Evolutionary conservation across 2,888 invertebrate genomes (phyloP).

Genomic region (Athalia rosae): DNA sequence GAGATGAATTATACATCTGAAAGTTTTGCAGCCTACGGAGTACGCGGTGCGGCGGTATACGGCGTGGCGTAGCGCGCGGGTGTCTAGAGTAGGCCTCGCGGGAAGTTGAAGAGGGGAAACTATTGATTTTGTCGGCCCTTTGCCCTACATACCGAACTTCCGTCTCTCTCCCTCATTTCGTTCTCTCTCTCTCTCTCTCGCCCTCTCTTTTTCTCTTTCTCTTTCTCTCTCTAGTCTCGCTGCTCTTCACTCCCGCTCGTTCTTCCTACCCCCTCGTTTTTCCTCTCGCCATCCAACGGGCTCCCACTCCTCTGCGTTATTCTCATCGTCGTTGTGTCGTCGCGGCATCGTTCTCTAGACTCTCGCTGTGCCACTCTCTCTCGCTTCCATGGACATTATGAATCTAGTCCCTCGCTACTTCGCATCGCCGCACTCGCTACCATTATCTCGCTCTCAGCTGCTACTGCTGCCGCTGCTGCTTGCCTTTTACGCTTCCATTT

Average conservation of each 20-base stretch:
- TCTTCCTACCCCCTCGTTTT: background rate
- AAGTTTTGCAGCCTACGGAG: background rate
- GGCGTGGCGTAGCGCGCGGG: constrained; percentile 8
- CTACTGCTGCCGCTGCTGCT: too few relatives aligned
- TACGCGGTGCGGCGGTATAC: background rate
- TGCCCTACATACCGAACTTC: constrained; percentile 60
- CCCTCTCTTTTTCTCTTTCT: constrained; percentile 23
- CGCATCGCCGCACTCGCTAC: background rate
- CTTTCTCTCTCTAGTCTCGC: background rate
- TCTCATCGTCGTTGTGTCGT: too few relatives aligned
- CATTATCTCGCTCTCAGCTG: constrained; percentile 1
- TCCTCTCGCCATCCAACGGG: background rate
- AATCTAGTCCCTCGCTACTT: constrained; percentile 17
- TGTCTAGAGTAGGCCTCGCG: background rate
- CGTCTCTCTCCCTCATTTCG: constrained; percentile 50
- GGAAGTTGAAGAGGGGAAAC: constrained; percentile 48
- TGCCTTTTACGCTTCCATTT: constrained; percentile 33
- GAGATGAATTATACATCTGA: too few relatives aligned
- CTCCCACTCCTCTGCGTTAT: constrained; percentile 1
- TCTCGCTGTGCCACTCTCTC: constrained; percentile 26
- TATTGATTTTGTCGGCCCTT: constrained; percentile 59
- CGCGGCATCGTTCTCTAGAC: constrained; percentile 6
- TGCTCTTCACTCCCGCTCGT: constrained; percentile 36
- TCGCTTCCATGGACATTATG: constrained; percentile 28
- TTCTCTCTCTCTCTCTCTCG: constrained; percentile 32